phyloP scores from a whole-genome alignment of 2,113 vertebrate species.

The Psittacula cyanocephala region DNA sequence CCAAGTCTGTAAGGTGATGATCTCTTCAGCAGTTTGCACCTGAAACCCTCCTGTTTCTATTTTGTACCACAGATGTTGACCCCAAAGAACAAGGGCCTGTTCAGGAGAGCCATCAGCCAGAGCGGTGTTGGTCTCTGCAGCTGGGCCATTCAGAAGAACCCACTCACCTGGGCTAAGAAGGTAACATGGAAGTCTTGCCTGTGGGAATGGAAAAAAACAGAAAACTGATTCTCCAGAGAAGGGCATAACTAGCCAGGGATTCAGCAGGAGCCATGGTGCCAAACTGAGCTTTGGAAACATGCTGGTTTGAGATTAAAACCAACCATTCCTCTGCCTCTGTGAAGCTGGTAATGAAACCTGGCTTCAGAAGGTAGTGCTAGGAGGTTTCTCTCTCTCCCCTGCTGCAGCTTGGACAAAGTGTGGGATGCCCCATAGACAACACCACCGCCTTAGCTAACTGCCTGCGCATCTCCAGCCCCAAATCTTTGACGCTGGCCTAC shows the following conservation, averaged over 20 bases:
- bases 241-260: not conserved
- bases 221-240: not conserved
- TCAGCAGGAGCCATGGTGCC: not conserved
- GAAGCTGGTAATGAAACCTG: not conserved
- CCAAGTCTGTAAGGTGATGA: rapidly evolving
- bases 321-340: rapidly evolving
- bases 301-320: not conserved
- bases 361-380: rapidly evolving
- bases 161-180: slow-evolving; percentile 78
- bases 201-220: not conserved
- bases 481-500: slow-evolving; percentile 79
- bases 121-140: slow-evolving; percentile 84
- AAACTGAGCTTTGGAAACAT: not conserved
- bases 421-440: slow-evolving; percentile 81
- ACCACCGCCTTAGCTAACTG: slow-evolving; percentile 74
- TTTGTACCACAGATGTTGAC: slow-evolving; percentile 75
- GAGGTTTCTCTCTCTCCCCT: not conserved
- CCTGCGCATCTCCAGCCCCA: slow-evolving; percentile 78
- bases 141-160: slow-evolving; percentile 86
- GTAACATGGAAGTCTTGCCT: slow-evolving; percentile 35
- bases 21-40: not conserved
- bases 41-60: not conserved
- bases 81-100: slow-evolving; percentile 88
- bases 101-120: slow-evolving; percentile 91
- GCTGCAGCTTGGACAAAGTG: slow-evolving; percentile 78